Evolutionary conservation across 2,113 vertebrate species (phyloP).

Genomic region (Chamaetylas fuelleborni): DNA sequence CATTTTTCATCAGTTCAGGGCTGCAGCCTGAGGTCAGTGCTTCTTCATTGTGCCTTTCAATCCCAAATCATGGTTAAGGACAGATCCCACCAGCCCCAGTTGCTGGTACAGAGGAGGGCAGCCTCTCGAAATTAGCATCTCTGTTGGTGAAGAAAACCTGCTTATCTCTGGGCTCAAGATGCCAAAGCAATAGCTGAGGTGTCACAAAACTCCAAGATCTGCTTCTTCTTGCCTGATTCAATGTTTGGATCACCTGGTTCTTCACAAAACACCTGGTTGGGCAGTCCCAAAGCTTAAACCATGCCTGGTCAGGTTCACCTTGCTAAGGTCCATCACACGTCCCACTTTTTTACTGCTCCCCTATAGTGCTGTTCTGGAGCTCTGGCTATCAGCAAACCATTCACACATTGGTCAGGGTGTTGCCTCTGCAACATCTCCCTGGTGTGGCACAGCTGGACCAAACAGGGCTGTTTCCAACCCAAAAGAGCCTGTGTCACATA

Average conservation of each 20-base stretch:
- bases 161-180: background rate
- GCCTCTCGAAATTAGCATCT: background rate
- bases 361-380: background rate
- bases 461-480: background rate
- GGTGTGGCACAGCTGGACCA: background rate
- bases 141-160: background rate
- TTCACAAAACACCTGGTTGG: background rate
- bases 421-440: background rate
- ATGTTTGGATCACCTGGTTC: background rate
- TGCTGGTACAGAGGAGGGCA: background rate
- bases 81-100: background rate
- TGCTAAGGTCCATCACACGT: background rate
- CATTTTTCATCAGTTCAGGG: background rate
- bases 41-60: background rate
- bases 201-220: background rate
- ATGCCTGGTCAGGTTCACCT: background rate
- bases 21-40: background rate
- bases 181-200: background rate
- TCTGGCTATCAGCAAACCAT: background rate
- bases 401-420: rapidly evolving
- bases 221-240: background rate
- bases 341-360: background rate
- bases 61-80: rapidly evolving
- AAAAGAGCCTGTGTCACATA: background rate
- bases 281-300: background rate